Evolutionary conservation across 2,888 invertebrate species (phyloP).

Genomic region (Chrysomela aeneicollis): DNA sequence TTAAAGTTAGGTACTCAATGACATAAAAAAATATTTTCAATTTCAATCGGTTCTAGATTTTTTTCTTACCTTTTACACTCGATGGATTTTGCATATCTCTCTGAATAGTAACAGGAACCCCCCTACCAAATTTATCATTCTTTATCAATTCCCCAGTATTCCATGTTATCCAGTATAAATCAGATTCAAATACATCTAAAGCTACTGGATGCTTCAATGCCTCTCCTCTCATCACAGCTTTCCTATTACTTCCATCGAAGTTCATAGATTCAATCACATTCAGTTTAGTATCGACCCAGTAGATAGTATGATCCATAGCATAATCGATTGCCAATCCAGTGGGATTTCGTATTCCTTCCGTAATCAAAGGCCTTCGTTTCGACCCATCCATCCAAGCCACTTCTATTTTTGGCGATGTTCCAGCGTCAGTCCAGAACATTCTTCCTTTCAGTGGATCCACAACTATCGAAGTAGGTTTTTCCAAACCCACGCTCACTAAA

Average conservation of each 20-base stretch:
- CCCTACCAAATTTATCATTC: constrained; percentile 97
- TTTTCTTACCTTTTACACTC: constrained; percentile 75
- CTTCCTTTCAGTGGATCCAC: constrained; percentile 86
- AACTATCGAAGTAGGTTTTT: constrained; percentile 87
- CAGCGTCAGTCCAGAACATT: constrained; percentile 95
- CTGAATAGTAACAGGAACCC: constrained; percentile 84
- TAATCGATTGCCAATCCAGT: constrained; percentile 91
- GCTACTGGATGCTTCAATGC: constrained; percentile 81
- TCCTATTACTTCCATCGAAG: constrained; percentile 81
- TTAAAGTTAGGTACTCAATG: too few relatives aligned
- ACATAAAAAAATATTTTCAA: too few relatives aligned
- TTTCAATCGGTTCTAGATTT: too few relatives aligned
- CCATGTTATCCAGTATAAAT: constrained; percentile 91
- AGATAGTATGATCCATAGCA: constrained; percentile 86
- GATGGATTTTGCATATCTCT: constrained; percentile 86
- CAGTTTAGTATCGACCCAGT: constrained; percentile 95
- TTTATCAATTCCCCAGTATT: constrained; percentile 86
- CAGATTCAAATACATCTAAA: constrained; percentile 93
- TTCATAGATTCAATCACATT: constrained; percentile 88
- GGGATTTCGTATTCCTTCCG: constrained; percentile 83
- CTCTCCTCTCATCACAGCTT: constrained; percentile 77
- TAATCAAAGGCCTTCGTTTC: constrained; percentile 81
- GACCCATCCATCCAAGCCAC: constrained; percentile 97
- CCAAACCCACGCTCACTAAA: constrained; percentile 79
- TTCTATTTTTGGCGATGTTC: constrained; percentile 91